Evolutionary conservation across 2,113 vertebrate genomes (phyloP), one percentile per base, ranked within the genome.

Genomic region (Chaetura pelagica): DNA sequence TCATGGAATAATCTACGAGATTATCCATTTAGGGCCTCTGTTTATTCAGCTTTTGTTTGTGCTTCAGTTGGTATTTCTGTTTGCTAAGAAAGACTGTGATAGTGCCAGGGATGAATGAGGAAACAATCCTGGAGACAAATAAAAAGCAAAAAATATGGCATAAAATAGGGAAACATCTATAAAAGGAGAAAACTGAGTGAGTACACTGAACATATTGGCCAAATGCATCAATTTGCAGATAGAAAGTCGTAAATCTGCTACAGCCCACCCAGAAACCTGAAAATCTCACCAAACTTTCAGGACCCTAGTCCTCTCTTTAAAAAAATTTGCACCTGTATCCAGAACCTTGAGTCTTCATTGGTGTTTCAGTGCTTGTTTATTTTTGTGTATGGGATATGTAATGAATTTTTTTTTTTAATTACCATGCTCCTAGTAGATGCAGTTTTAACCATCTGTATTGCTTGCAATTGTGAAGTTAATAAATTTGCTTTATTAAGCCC

Each of bases 101-200:
- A 55, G 57, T 91, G 93, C 86, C 86, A 92, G 52, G 30, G 69
- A 49, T 89, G 64, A 87, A 87, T 75, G 64, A 74, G 38, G 52
- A 89, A 93, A 93, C 61, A 81, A 35, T 75, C 73, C 59, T 94
- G 86, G 52, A 90, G 66, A 68, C 64, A 94, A 90, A 92, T n/a
- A 34, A 87, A 92, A 90, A 91, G 52, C 1, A 1, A 61, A 78
- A 93, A 92, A 61, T 24, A 59, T 18, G 44, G 26, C 69, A 78
- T 78, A 52, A 87, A 89, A 61, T 61, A 82, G 34, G 42, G 29
- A 59, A 67, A 75, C 64, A 57, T 89, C 95, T 97, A 91, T 94
- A 95, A 96, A 95, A 94, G 94, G 95, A 61, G 57, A 92, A 73
- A 96, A 93, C 61, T 63, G 64, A 95, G 34, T 48, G 62, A 76